These are phyloP conservation scores for Habroteleia sp. DNA, from an alignment of 2,888 invertebrate genomes.

Conservation along the genomic window DNA sequence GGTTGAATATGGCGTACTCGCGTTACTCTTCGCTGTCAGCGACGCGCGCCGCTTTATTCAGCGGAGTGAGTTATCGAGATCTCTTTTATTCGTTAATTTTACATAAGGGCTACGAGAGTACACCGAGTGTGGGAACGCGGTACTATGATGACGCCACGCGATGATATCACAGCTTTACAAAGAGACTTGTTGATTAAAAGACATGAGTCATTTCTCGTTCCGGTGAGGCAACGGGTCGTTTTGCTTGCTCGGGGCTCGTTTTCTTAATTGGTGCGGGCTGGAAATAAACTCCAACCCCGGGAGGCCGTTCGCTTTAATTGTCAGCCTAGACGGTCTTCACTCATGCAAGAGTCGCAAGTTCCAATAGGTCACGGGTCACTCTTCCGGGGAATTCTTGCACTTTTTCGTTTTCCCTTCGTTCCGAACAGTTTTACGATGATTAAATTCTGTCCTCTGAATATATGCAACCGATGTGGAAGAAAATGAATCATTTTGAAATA, in stretches of 20 bases:
- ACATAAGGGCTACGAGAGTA: conserved; percentile 69
- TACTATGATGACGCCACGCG: conserved; percentile 74
- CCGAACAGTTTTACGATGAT: conserved; percentile 14
- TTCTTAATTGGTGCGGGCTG: conserved; percentile 76
- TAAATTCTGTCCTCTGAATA: conserved; percentile 23
- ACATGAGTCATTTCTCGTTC: conserved; percentile 76
- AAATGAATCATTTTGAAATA: background rate
- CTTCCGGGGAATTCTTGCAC: conserved; percentile 9
- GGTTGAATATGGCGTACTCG: conserved; percentile 25
- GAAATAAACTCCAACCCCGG: conserved; percentile 75
- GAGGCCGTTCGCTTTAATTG: conserved; percentile 75
- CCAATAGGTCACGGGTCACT: conserved; percentile 44
- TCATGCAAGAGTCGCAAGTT: conserved; percentile 42
- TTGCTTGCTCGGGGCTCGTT: conserved; percentile 71
- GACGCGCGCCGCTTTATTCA: conserved; percentile 15
- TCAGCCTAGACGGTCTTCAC: conserved; percentile 71
- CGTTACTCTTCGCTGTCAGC: conserved; percentile 25
- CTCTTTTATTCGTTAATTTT: conserved; percentile 57
- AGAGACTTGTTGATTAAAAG: conserved; percentile 66
- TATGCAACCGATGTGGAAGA: too few species aligned
- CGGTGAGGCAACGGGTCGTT: conserved; percentile 75
- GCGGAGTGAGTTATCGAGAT: conserved; percentile 45
- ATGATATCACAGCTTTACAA: conserved; percentile 71
- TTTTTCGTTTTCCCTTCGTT: conserved; percentile 1
- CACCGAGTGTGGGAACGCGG: conserved; percentile 77